Percentiles rank a stretch among this genome's conserved stretches.
Evolutionary conservation across 2,113 vertebrate genomes (phyloP).

Genomic region (Nipponia nippon): DNA sequence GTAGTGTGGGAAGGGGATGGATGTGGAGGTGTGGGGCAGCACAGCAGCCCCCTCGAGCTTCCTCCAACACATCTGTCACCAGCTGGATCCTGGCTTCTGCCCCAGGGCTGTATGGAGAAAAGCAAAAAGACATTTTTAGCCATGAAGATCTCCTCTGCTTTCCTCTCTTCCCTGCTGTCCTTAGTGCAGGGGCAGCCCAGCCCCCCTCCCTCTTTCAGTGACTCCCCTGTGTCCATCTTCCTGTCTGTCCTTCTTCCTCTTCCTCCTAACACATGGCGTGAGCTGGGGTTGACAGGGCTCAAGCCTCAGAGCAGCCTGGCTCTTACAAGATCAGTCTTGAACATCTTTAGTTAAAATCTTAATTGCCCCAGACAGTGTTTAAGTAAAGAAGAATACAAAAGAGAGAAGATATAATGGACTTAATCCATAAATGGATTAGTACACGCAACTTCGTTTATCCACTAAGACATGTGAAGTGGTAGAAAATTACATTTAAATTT

Average conservation of each 20-base stretch:
- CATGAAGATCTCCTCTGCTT: neutral
- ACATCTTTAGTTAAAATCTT: neutral
- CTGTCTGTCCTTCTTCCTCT: neutral
- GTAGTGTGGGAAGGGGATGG: neutral
- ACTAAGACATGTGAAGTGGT: neutral
- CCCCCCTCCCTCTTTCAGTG: neutral
- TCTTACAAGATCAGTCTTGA: neutral
- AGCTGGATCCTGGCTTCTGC: neutral
- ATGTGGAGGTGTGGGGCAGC: neutral
- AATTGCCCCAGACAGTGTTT: neutral
- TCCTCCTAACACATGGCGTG: accelerated
- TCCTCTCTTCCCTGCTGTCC: accelerated
- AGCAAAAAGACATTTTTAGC: neutral
- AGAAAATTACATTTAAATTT: neutral
- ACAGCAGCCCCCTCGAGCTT: accelerated
- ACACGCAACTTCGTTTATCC: neutral
- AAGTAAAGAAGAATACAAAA: neutral
- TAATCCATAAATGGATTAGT: neutral
- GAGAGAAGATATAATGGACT: neutral
- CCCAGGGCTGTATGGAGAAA: neutral
- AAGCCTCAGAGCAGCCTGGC: neutral
- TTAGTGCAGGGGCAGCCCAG: neutral
- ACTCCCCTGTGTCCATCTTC: neutral
- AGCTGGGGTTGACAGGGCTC: neutral
- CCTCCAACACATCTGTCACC: accelerated